Evolutionary conservation across 2,888 invertebrate species (phyloP), one percentile per base, ranked within the genome.

Genomic region (Magallana nippona): DNA sequence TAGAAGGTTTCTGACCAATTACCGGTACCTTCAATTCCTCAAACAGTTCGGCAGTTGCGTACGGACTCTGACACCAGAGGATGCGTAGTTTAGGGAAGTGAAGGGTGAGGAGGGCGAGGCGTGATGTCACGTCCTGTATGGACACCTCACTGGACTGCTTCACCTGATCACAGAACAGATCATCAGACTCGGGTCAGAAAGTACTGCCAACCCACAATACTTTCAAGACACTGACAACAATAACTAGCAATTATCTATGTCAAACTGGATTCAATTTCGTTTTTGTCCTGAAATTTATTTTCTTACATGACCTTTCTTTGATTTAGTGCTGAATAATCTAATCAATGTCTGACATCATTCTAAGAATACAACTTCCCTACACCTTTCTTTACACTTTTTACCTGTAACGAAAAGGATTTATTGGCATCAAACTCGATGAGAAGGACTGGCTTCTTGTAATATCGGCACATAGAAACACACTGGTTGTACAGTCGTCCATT

Each of bases 371-470:
- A 44, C 8, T 0, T 44, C 8, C 0, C 44, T 44, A 44, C 44
- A 44, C 5, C 44, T 44, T 44, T 44, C 44, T 44, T 44, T 44
- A 44, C 44, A 44, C 44, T 44, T 88, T 89, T 88, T 94, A 97
- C 97, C 96, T 98, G 97, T 90, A 98, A 95, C 90, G 97, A 96
- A 93, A 98, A 98, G 0, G 97, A 90, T 94, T 97, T 98, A 93
- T 97, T 97, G 93, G 97, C 97, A 95, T 98, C 98, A 95, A 99
- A 99, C 95, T 99, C 99, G 81, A 99, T 98, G 0, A 99, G 95
- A 58, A 99, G 94, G 96, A 96, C 90, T 1, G 93, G 92, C 19
- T 90, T 88, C 84, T 93, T 92, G 86, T 93, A 93, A 82, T 90
- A 92, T 60, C 98, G 95, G 85, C 96, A 97, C 99, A 99, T 99